Conservation (phyloP, 1,140 invertebrate genomes). For the Leptinotarsa lineolata region DNA sequence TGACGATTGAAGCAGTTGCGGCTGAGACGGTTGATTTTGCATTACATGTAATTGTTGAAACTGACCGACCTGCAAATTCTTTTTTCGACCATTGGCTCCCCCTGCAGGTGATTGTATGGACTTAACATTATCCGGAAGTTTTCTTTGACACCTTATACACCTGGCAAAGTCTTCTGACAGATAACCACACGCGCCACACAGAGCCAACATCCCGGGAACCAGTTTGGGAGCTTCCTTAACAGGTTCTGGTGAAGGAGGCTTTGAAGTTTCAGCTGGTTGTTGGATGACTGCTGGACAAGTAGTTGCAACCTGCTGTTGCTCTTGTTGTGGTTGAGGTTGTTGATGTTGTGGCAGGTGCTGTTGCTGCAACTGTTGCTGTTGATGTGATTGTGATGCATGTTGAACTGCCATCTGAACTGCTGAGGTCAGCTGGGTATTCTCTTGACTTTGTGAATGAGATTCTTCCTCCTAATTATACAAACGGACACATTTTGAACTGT, state of each 20-base stretch:
- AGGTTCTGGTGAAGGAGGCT: conserved; percentile 50
- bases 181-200: conserved; percentile 74
- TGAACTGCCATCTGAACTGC: no score
- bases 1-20: not conserved
- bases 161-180: conserved; percentile 72
- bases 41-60: not conserved
- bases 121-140: conserved; percentile 61
- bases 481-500: not conserved
- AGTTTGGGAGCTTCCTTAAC: conserved; percentile 60
- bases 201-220: conserved; percentile 69
- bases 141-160: conserved; percentile 67
- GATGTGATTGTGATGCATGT: no score
- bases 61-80: not conserved
- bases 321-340: conserved; percentile 21
- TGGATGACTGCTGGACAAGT: conserved; percentile 23
- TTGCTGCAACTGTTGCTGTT: no score
- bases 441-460: not conserved
- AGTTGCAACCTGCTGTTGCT: conserved; percentile 2
- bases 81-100: conserved; percentile 12
- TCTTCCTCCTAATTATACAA: conserved; percentile 27
- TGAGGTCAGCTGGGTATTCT: not conserved
- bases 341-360: conserved; percentile 12
- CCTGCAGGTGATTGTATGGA: conserved; percentile 47
- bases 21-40: not conserved
- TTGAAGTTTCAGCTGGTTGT: conserved; percentile 24